Evolutionary conservation across 2,797 vertebrate species (phyloP).

Genomic region (Catharus ustulatus): DNA sequence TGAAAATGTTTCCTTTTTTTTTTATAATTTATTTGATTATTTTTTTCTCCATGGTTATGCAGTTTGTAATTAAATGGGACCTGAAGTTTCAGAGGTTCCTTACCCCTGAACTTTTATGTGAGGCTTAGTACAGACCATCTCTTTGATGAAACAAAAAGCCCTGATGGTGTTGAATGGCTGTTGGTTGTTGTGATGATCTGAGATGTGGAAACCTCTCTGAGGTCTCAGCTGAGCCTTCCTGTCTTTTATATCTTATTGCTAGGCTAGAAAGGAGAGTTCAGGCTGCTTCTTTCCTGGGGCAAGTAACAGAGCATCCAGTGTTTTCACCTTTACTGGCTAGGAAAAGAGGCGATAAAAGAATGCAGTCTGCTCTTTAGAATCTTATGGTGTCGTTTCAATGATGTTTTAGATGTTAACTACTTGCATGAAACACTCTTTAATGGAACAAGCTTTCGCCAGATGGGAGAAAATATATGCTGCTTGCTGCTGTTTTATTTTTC

Average conservation of each 20-base stretch:
- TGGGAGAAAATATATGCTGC: neutral
- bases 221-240: neutral
- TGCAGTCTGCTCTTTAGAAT: constrained; percentile 1
- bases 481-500: constrained; percentile 3
- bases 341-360: constrained; percentile 38
- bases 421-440: constrained; percentile 44
- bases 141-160: neutral
- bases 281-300: neutral
- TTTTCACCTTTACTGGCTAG: constrained; percentile 9
- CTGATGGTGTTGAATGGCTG: neutral
- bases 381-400: constrained; percentile 35
- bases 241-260: neutral
- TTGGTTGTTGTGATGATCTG: neutral
- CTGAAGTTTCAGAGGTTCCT: neutral
- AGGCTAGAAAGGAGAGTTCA: neutral
- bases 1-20: neutral
- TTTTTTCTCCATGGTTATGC: neutral
- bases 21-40: accelerated
- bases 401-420: constrained; percentile 41
- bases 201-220: neutral
- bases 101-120: neutral
- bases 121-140: neutral
- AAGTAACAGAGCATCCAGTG: neutral
- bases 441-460: constrained; percentile 21
- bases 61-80: neutral